phyloP scores from a whole-genome alignment of 2,113 vertebrate genomes.

The Seriola aureovittata region DNA sequence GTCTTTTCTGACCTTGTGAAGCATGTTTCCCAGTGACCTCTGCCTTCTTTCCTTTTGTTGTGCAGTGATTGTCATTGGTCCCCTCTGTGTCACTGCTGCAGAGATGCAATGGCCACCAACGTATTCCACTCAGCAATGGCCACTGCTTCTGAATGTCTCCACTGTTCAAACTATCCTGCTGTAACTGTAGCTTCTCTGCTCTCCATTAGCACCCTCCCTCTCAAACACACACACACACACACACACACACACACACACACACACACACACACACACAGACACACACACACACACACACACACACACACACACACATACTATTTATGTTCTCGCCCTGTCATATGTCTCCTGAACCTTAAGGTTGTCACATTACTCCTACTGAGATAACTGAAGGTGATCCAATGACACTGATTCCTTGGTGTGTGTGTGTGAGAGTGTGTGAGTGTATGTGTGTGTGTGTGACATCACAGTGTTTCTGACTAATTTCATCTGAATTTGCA shows the following conservation, averaged over 20 bases:
- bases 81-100: not conserved
- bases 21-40: not conserved
- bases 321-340: constrained; percentile 52
- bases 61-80: not conserved
- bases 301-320: constrained; percentile 35
- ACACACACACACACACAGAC: constrained; percentile 24
- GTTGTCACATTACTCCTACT: constrained; percentile 72
- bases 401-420: not conserved
- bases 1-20: constrained; percentile 14
- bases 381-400: constrained; percentile 37
- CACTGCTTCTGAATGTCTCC: constrained; percentile 21
- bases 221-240: constrained; percentile 33
- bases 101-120: not conserved
- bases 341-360: constrained; percentile 18
- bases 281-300: constrained; percentile 39
- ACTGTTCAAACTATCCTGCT: not conserved
- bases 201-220: constrained; percentile 11
- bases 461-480: not conserved
- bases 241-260: constrained; percentile 38
- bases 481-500: not conserved
- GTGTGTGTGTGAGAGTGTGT: too few species aligned
- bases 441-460: too few species aligned
- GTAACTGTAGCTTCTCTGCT: constrained; percentile 23
- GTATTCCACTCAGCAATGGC: not conserved
- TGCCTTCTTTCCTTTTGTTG: not conserved